Evolutionary conservation across 2,797 vertebrate genomes (phyloP), one percentile per base, ranked within the genome.

Genomic region (Acestrorhynchus altus): DNA sequence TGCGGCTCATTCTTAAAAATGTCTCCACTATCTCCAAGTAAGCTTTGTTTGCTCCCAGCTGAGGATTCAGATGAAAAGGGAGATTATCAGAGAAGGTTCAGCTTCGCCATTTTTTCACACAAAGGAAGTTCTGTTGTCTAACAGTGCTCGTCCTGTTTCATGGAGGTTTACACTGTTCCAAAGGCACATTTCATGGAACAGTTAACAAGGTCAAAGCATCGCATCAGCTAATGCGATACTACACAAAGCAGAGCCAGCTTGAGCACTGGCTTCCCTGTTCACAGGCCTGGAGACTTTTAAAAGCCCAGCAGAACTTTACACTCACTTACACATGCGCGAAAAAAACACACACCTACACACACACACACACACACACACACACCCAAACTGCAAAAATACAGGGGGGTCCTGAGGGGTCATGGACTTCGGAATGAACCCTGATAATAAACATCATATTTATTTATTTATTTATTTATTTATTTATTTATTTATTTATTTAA

Each of bases 161-260:
- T 87, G 89, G 87, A 92, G 87, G 74, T 91, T 93, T 94, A 90
- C 86, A 83, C 89, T 92, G 87, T 91, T 93, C 88, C 91, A 92
- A 94, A 90, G 91, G 91, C 90, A 84, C 89, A 93, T 94, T 96
- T 96, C 93, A 95, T 94, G 93, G 91, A 93, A 93, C 90, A 93
- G 90, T 94, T 94, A 95, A 93, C 91, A 94, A 92, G 91, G 92
- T 95, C 92, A 95, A 92, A 92, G 90, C 88, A 92, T 87, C 90
- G 93, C 87, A 86, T 93, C 92, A 92, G 90, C 86, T 92, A 90
- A 92, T 90, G 92, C 92, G 90, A 90, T 92, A 89, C 93, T 86
- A 84, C 52, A 93, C 88, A 88, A 91, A 86, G 88, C 87, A 81
- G 86, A 91, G 83, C 86, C 87, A 88, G 87, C 85, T 79, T 78